Percentiles rank a stretch among this genome's conserved stretches.
phyloP scores from a whole-genome alignment of 2,797 vertebrate genomes.

The Lagorchestes hirsutus region DNA sequence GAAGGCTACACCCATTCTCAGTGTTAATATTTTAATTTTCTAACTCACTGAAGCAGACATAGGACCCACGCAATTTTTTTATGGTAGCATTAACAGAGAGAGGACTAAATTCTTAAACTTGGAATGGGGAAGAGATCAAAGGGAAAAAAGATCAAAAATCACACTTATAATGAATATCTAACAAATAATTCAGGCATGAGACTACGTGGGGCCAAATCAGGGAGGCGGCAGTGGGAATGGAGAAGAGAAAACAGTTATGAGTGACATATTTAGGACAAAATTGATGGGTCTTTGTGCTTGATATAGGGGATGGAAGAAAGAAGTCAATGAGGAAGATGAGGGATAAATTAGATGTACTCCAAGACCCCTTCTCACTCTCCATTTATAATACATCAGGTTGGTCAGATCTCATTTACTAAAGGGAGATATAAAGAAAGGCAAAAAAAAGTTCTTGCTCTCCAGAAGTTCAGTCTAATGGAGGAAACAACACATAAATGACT shows the following conservation, averaged over 20 bases:
- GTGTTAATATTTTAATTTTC: slow-evolving; percentile 38
- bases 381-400: background rate
- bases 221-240: background rate
- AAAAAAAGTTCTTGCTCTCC: background rate
- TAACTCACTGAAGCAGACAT: background rate
- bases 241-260: background rate
- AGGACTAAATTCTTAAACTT: background rate
- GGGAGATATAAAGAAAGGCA: background rate
- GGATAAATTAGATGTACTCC: background rate
- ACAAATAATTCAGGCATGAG: background rate
- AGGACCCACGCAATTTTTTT: background rate
- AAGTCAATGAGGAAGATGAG: background rate
- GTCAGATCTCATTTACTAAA: background rate
- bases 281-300: background rate
- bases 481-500: too few species aligned
- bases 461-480: background rate
- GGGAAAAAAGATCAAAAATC: background rate
- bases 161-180: background rate
- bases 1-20: slow-evolving; percentile 33
- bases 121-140: background rate
- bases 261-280: background rate
- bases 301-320: slow-evolving; percentile 8
- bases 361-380: background rate
- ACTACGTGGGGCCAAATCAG: background rate
- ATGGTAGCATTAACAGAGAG: background rate